Evolutionary conservation across 2,888 invertebrate species (phyloP), one percentile per base, ranked within the genome.

Genomic region (Maniola hyperantus): DNA sequence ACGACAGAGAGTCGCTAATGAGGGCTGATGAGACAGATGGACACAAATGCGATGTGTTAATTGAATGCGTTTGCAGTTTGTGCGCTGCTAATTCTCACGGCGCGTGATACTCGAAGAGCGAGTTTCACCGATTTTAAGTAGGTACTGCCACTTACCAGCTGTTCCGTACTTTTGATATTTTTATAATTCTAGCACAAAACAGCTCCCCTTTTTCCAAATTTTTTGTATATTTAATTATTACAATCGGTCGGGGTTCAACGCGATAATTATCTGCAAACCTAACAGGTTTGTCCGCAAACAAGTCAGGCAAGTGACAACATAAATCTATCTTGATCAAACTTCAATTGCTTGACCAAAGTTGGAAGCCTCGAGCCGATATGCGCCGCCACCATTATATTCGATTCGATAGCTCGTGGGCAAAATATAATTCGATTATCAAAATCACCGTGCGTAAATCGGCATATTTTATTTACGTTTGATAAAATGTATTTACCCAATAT

Each of bases 11-110:
- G 42, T 18, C 48, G 59, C 55, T 64, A 68, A 69, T 64, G 66
- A 60, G 26, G 42, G 39, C 53, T 64, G 66, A 69, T 66, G 68
- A 66, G 55, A 69, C 46, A 63, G 63, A 46, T 34, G 66, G 50
- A 55, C 65, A 65, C 65, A 65, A 64, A 63, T 66, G 63, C 53
- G 59, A 61, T 20, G 60, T 61, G 50, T 50, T 61, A 61, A 61
- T 51, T 51, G 36, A 50, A 36, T 48, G 33, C 48, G n/a, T 60
- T 46, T 48, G 59, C 48, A 46, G n/a, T 60, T 46, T 48, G 59
- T 36, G 33, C 44, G 13, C 33, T 46, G 36, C 5, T 36, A 39
- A 11, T 11, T 36, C 34, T 2, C 11, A 36, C 11, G 36, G 36
- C 15, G 5, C 36, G 6, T 26, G 11, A 33, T 51, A 48, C 8